Percentiles rank a stretch among this genome's conserved stretches.
Evolutionary conservation across 2,797 vertebrate species (phyloP).

Genomic region (Anguilla anguilla): DNA sequence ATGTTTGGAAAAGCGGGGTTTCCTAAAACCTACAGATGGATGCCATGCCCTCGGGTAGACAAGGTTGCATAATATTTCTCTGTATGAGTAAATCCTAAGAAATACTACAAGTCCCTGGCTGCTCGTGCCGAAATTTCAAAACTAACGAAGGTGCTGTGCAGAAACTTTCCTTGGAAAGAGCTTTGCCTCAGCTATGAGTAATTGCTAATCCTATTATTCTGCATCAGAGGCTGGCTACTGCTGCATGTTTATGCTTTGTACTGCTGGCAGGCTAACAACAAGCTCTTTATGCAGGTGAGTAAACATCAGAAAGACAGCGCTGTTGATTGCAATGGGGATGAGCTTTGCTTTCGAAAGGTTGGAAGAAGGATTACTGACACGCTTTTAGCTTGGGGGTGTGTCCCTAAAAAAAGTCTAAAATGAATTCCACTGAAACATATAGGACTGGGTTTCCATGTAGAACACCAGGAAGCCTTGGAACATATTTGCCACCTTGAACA

Average conservation of each 20-base stretch:
- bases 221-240: slow-evolving; percentile 39
- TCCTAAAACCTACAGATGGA: background rate
- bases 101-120: background rate
- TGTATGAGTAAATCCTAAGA: background rate
- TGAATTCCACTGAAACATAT: background rate
- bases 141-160: slow-evolving; percentile 14
- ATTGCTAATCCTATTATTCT: slow-evolving; percentile 53
- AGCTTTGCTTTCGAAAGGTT: slow-evolving; percentile 29
- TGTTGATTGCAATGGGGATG: slow-evolving; percentile 27
- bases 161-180: slow-evolving; percentile 25
- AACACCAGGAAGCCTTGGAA: too few relatives aligned
- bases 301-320: slow-evolving; percentile 34
- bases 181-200: slow-evolving; percentile 43
- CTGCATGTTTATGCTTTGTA: slow-evolving; percentile 41
- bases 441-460: background rate
- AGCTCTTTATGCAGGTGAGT: slow-evolving; percentile 31
- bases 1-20: background rate
- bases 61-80: background rate
- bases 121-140: slow-evolving; percentile 1
- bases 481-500: too few relatives aligned
- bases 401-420: background rate
- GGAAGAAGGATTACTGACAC: background rate
- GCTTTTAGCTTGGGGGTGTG: background rate
- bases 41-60: background rate
- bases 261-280: slow-evolving; percentile 23